Conservation (phyloP, 2,797 vertebrate genomes). For the Sebastolobus altivelis region DNA sequence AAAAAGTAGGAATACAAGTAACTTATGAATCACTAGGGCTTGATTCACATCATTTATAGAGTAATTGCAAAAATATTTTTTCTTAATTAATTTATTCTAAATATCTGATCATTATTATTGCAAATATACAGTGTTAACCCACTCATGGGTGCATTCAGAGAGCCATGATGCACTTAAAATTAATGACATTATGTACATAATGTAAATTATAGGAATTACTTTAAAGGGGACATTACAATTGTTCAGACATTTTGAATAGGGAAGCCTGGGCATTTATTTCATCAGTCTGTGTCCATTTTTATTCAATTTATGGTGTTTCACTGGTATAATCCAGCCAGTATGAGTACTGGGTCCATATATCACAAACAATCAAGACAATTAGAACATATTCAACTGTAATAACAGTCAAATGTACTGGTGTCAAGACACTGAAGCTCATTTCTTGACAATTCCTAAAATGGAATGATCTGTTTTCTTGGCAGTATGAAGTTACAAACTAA, state of each 20-base stretch:
- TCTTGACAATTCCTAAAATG: neutral
- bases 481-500: neutral
- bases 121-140: neutral
- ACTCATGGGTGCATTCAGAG: neutral
- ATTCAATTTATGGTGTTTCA: neutral
- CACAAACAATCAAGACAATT: neutral
- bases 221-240: neutral
- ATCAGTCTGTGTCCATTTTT: neutral
- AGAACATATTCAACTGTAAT: neutral
- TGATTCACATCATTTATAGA: neutral
- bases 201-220: neutral
- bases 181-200: neutral
- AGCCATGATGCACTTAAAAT: neutral
- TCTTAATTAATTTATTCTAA: neutral
- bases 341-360: neutral
- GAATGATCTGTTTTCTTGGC: constrained; percentile 16
- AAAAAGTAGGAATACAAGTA: neutral
- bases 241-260: neutral
- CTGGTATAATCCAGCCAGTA: neutral
- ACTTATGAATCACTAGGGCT: neutral
- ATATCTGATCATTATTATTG: neutral
- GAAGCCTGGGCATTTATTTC: neutral
- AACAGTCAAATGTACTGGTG: neutral
- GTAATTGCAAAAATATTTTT: neutral
- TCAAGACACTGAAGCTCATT: neutral